These are phyloP conservation scores for Gortyna flavago DNA, from an alignment of 2,888 invertebrate genomes.

Conservation along the genomic window DNA sequence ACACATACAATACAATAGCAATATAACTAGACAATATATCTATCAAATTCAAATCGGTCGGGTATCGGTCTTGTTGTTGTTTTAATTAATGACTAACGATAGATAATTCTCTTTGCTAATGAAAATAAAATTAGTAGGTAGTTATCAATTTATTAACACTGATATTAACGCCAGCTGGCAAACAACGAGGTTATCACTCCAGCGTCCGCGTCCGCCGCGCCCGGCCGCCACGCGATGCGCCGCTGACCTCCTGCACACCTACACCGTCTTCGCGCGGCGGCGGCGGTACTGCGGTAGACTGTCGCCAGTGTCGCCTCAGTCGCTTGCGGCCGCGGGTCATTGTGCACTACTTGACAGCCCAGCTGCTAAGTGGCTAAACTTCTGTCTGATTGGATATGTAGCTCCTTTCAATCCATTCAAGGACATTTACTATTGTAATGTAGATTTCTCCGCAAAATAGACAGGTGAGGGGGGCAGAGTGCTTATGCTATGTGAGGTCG, in stretches of 20 bases:
- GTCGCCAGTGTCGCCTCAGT: no score
- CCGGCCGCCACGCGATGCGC: no score
- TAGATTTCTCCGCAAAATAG: not conserved
- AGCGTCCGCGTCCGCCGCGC: not conserved
- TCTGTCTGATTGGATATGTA: constrained; percentile 6
- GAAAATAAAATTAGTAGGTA: constrained; percentile 10
- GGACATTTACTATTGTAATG: constrained; percentile 10
- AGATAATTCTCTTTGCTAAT: constrained; percentile 1
- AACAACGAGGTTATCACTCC: constrained; percentile 40
- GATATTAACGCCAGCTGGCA: constrained; percentile 21
- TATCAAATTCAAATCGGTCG: no score
- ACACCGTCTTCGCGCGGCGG: not conserved
- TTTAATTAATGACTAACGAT: not conserved
- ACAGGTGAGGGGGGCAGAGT: not conserved
- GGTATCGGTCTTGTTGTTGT: not conserved
- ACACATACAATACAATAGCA: no score
- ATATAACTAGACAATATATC: no score
- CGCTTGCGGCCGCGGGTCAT: no score
- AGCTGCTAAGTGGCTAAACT: not conserved
- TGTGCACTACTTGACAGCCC: not conserved
- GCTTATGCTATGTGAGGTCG: not conserved
- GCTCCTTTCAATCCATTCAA: constrained; percentile 10
- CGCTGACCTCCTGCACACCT: constrained; percentile 10
- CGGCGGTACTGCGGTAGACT: no score
- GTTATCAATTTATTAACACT: constrained; percentile 1